Evolutionary conservation across 2,113 vertebrate genomes (phyloP).

Genomic region (Macrotis lagotis): DNA sequence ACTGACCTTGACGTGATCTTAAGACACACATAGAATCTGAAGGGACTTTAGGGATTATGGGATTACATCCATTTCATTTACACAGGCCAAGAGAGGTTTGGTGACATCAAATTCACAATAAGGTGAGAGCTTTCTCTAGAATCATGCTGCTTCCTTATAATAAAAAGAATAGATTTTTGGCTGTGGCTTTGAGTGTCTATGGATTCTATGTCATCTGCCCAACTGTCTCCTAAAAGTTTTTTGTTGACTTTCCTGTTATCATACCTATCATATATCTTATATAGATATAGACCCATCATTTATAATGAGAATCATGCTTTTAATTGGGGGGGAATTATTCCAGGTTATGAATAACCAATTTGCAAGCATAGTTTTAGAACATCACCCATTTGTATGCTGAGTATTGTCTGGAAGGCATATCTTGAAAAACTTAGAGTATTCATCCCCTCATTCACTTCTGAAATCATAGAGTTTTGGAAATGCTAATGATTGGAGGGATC

Average conservation of each 20-base stretch:
- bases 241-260: neutral
- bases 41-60: neutral
- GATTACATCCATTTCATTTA: neutral
- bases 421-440: neutral
- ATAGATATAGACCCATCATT: too few species aligned
- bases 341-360: neutral
- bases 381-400: neutral
- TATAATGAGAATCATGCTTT: neutral
- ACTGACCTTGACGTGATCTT: neutral
- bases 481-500: too few species aligned
- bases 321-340: neutral
- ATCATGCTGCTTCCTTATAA: neutral
- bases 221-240: neutral
- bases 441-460: too few species aligned
- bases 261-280: neutral
- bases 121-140: neutral
- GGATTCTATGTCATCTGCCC: neutral
- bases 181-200: neutral
- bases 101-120: neutral
- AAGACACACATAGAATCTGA: neutral
- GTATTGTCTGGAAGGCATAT: neutral
- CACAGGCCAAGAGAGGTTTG: neutral
- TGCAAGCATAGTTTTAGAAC: neutral
- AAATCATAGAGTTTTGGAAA: neutral
- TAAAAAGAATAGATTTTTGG: neutral